phyloP scores from a whole-genome alignment of 1,140 invertebrate genomes.

The Microplitis mediator region DNA sequence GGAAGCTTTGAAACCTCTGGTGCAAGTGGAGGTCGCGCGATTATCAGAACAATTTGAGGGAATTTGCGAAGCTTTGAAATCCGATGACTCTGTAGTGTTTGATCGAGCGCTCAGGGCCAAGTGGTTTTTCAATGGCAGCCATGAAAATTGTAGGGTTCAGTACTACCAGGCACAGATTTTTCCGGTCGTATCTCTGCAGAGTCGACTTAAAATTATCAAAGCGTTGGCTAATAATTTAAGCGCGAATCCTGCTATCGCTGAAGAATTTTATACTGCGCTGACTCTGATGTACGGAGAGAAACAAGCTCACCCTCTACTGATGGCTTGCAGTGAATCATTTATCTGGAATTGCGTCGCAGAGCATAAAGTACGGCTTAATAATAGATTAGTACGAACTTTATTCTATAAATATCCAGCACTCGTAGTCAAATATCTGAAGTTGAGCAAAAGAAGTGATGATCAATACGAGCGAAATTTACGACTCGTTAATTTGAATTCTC shows the following conservation, averaged over 20 bases:
- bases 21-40: conserved; percentile 39
- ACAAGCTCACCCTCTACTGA: conserved; percentile 25
- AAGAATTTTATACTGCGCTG: conserved; percentile 36
- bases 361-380: conserved; percentile 20
- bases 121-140: conserved; percentile 40
- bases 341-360: conserved; percentile 12
- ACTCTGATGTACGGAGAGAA: conserved; percentile 25
- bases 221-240: conserved; percentile 28
- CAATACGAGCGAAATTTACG: not conserved
- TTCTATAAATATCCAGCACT: conserved; percentile 40
- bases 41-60: conserved; percentile 22
- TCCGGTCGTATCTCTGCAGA: conserved; percentile 36
- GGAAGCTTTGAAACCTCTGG: conserved; percentile 28
- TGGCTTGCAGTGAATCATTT: not conserved
- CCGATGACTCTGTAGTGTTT: conserved; percentile 37
- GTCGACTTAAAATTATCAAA: conserved; percentile 40
- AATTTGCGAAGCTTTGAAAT: conserved; percentile 41
- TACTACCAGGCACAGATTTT: conserved; percentile 44
- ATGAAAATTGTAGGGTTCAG: conserved; percentile 26
- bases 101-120: conserved; percentile 39
- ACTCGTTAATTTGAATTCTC: not conserved
- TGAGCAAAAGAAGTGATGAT: conserved; percentile 8
- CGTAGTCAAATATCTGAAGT: conserved; percentile 41
- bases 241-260: conserved; percentile 26
- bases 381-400: conserved; percentile 23